Evolutionary conservation across 2,888 invertebrate species (phyloP), one percentile per base, ranked within the genome.

Genomic region (Orchestes rusci): DNA sequence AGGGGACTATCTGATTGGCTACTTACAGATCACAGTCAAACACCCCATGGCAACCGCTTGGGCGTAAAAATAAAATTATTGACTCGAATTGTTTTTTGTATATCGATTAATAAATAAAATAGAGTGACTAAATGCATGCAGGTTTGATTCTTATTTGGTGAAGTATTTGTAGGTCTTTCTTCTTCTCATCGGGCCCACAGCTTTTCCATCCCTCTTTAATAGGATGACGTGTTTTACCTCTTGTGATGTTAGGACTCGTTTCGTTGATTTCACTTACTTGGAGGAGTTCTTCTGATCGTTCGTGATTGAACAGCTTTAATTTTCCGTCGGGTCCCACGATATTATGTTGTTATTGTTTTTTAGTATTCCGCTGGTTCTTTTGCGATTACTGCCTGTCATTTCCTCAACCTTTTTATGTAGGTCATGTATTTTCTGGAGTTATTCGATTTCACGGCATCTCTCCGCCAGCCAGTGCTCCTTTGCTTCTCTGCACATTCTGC

Each of bases 401-500:
- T 36, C 20, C 3, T 20, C 16, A 4, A 4, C 16, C 16, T 33
- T 33, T 7, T 18, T 16, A 18, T 36, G 36, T 4, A 19, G 10
- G 19, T 36, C 20, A 12, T 36, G 18, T 36, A 10, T 17, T 13
- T 13, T 3, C 15, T 33, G 36, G 4, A 36, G 36, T 36, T 3
- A 3, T 36, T 36, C 17, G n/a, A 36, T 36, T 36, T 36, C 36
- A 4, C 19, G 3, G 19, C 20, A 36, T 36, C n/a, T 36, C 7
- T 16, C 5, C 3, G 36, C 16, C 36, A 36, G 4, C 36, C 36
- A 36, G 19, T 16, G 19, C 12, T 36, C 19, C 19, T 7, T 36
- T 7, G 36, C 36, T 36, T 36, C 20, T 36, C 36, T 36, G 36
- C 20, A 36, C n/a, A 19, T 36, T 19, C 19, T 20, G n/a, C 36